Percentiles rank a stretch among this genome's conserved stretches.
These are phyloP conservation scores for Notothenia coriiceps DNA, from an alignment of 2,113 vertebrate genomes.

Conservation along the genomic window DNA sequence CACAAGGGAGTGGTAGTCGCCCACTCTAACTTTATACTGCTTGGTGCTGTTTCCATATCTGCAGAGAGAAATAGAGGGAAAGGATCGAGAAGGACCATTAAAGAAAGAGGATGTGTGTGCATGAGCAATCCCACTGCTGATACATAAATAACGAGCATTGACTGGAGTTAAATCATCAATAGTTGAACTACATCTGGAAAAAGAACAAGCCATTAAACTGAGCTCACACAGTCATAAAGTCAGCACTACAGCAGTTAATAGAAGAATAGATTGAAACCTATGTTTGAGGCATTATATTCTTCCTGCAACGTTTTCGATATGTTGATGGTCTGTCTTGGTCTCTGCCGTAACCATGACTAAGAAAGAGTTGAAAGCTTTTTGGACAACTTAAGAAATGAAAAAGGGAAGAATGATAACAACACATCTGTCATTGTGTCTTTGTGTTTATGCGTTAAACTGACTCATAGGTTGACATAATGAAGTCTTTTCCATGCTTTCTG, in stretches of 20 bases:
- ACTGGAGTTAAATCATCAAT: not conserved
- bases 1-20: constrained; percentile 95
- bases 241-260: not conserved
- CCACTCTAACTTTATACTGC: constrained; percentile 91
- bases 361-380: not conserved
- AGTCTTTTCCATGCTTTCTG: not conserved
- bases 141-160: constrained; percentile 8
- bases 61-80: constrained; percentile 18
- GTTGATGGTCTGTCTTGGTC: not conserved
- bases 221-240: not conserved
- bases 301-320: not conserved
- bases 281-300: not conserved
- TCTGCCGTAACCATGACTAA: not conserved
- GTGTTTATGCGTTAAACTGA: constrained; percentile 31
- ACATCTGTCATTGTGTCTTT: constrained; percentile 10
- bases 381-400: not conserved
- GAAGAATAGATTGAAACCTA: not conserved
- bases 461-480: constrained; percentile 14
- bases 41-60: constrained; percentile 94
- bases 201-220: not conserved
- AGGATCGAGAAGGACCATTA: not conserved
- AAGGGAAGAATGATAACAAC: constrained; percentile 15
- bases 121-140: not conserved
- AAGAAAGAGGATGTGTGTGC: not conserved
- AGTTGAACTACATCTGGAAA: constrained; percentile 4